A percentile compares a stretch with the other conserved stretches of the same genome.
Conservation (phyloP, 2,888 invertebrate species). For the Cataglyphis rosenhaueri region DNA sequence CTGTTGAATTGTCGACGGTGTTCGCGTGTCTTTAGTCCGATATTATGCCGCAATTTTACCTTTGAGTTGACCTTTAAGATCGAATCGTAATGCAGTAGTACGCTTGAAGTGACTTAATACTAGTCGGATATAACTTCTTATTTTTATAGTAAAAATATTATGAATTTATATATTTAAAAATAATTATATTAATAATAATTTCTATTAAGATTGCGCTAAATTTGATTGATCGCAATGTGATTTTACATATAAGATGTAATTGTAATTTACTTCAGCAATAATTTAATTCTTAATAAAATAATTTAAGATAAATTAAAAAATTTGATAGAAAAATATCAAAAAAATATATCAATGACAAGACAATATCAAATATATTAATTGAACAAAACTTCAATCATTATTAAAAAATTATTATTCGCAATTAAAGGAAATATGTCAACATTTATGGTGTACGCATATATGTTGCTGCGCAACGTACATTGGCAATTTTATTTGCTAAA, state of each 20-base stretch:
- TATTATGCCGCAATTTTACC: conserved; percentile 19
- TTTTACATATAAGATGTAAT: neutral
- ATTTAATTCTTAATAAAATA: neutral
- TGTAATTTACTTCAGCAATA: neutral
- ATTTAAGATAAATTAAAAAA: neutral
- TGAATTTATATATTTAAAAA: neutral
- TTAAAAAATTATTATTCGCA: neutral
- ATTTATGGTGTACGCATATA: neutral
- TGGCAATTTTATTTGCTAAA: conserved; percentile 23
- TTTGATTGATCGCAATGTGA: neutral
- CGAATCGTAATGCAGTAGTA: conserved; percentile 27
- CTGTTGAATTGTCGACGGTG: neutral
- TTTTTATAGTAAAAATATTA: neutral
- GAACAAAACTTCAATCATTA: neutral
- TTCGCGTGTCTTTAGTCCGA: conserved; percentile 26
- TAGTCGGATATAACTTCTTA: conserved; percentile 13
- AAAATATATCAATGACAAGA: neutral
- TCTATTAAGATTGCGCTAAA: conserved; percentile 4
- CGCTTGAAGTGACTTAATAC: conserved; percentile 20
- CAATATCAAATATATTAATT: neutral
- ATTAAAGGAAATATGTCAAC: neutral
- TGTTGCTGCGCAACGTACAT: neutral
- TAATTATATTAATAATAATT: neutral
- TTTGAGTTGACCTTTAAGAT: conserved; percentile 43
- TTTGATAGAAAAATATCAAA: neutral